Conservation (phyloP, 2,888 invertebrate species). For the Heteropelma amictum region DNA sequence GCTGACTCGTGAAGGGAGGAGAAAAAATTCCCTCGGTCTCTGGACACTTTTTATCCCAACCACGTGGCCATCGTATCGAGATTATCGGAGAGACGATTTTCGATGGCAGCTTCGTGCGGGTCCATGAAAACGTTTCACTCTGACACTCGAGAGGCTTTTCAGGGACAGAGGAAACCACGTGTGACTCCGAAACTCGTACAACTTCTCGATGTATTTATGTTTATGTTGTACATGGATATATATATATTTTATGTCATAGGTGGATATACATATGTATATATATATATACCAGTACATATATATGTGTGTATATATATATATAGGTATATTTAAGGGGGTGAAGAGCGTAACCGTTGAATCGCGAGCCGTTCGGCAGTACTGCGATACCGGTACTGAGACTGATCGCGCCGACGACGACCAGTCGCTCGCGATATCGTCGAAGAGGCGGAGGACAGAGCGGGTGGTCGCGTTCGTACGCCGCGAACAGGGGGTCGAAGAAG, state of each 20-base stretch:
- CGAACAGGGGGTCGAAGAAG: constrained; percentile 57
- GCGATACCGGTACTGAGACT: constrained; percentile 67
- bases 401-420: constrained; percentile 40
- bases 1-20: neutral
- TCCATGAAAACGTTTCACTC: neutral
- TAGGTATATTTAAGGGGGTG: neutral
- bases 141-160: neutral
- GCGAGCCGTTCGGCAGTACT: constrained; percentile 60
- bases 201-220: neutral
- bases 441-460: constrained; percentile 26
- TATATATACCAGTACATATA: neutral
- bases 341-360: constrained; percentile 24
- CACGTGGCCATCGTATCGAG: constrained; percentile 40
- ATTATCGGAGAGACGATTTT: constrained; percentile 2
- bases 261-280: neutral
- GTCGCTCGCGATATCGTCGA: constrained; percentile 43
- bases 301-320: neutral
- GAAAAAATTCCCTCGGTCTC: neutral
- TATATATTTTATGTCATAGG: neutral
- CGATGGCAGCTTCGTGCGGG: neutral
- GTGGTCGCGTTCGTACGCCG: constrained; percentile 30
- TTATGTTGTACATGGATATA: neutral
- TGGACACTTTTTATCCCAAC: constrained; percentile 12
- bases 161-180: constrained; percentile 28
- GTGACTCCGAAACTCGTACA: constrained; percentile 19